Evolutionary conservation across 2,888 invertebrate species (phyloP).

Genomic region (Drosophila sordidapex): DNA sequence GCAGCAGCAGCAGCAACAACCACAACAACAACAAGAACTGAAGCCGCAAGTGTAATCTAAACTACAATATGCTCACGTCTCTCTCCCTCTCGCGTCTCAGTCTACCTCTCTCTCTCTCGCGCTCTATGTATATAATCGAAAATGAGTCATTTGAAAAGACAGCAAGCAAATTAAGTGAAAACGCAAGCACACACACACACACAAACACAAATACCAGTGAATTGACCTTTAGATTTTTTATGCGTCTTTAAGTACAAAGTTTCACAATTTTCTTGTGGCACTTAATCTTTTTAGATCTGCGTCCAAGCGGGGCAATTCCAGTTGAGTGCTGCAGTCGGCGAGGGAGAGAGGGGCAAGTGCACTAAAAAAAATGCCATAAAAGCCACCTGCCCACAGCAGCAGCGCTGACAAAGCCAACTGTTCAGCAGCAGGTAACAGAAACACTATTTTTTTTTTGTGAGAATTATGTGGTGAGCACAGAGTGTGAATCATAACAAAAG

Average conservation of each 20-base stretch:
- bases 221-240: conserved; percentile 56
- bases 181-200: conserved; percentile 13
- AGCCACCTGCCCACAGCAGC: conserved; percentile 24
- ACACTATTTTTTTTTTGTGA: background rate
- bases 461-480: background rate
- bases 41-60: conserved; percentile 47
- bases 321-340: background rate
- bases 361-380: conserved; percentile 23
- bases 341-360: background rate
- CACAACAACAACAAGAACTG: conserved; percentile 34
- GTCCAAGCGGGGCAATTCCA: background rate
- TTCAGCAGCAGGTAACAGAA: conserved; percentile 3
- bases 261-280: conserved; percentile 1
- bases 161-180: conserved; percentile 42
- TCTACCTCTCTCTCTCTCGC: background rate
- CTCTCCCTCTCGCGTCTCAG: background rate
- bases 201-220: conserved; percentile 21
- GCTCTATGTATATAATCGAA: conserved; percentile 40
- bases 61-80: conserved; percentile 16
- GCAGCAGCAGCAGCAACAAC: conserved; percentile 14
- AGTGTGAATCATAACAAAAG: conserved; percentile 18
- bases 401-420: conserved; percentile 9
- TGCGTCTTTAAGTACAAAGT: conserved; percentile 21
- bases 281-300: conserved; percentile 12
- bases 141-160: conserved; percentile 64